Conservation (phyloP, 2,113 vertebrate genomes). For the Donacobius atricapilla region DNA sequence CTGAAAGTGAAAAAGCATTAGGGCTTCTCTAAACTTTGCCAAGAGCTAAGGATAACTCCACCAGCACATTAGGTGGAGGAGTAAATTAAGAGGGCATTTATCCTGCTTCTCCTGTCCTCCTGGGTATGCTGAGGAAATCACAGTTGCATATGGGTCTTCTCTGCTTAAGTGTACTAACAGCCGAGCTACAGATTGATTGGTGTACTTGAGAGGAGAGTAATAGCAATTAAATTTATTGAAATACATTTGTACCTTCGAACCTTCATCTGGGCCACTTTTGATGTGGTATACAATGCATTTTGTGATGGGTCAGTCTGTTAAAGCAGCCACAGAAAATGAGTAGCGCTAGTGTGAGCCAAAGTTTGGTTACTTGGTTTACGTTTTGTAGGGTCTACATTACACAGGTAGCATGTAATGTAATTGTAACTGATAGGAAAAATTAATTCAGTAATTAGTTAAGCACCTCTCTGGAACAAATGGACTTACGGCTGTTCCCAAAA, state of each 20-base stretch:
- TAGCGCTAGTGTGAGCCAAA: not conserved
- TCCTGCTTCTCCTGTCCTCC: not conserved
- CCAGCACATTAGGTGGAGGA: not conserved
- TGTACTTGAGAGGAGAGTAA: not conserved
- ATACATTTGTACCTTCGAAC: not conserved
- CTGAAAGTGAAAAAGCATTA: not conserved
- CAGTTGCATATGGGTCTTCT: not conserved
- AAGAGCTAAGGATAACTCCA: not conserved
- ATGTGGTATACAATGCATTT: not conserved
- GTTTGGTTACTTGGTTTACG: not conserved
- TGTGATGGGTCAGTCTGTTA: not conserved
- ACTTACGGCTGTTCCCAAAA: not conserved
- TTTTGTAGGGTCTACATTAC: not conserved
- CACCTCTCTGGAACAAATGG: not conserved
- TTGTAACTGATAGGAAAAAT: not conserved
- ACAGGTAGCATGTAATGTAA: not conserved
- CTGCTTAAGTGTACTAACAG: not conserved
- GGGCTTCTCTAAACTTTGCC: not conserved
- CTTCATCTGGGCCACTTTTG: not conserved
- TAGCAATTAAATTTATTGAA: not conserved
- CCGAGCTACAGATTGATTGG: not conserved
- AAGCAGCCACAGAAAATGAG: not conserved
- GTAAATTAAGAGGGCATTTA: not conserved
- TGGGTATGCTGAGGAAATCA: not conserved
- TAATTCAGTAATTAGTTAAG: not conserved